Conservation (phyloP, 2,888 invertebrate species). For the Odontocolon sp. region DNA sequence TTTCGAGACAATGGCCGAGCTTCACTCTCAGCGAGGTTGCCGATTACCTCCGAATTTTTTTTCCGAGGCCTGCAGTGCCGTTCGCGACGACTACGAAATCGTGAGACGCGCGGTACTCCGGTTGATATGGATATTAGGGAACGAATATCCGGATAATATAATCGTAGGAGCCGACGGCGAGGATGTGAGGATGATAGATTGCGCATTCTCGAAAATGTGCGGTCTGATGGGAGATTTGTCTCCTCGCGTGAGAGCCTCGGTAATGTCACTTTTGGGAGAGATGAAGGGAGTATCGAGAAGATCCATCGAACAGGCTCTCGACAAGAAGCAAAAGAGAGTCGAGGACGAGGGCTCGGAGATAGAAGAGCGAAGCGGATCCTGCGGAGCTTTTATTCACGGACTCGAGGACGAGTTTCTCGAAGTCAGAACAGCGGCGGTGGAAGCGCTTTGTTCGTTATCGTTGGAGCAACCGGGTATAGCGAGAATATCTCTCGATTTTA, state of each 20-base stretch:
- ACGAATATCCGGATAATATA: conserved; percentile 92
- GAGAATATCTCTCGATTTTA: conserved; percentile 93
- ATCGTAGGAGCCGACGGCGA: conserved; percentile 89
- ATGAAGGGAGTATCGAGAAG: conserved; percentile 93
- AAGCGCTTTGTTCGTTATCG: conserved; percentile 95
- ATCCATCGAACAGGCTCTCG: conserved; percentile 97
- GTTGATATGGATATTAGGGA: conserved; percentile 92
- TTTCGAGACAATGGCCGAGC: conserved; percentile 91
- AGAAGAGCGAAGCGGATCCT: conserved; percentile 90
- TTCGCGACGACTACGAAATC: conserved; percentile 96
- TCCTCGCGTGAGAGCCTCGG: conserved; percentile 92
- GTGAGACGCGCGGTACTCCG: conserved; percentile 93
- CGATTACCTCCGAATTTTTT: conserved; percentile 87
- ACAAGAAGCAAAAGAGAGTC: conserved; percentile 89
- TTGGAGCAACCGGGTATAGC: conserved; percentile 93
- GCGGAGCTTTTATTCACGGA: conserved; percentile 99
- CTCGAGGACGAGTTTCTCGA: conserved; percentile 98
- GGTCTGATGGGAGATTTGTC: conserved; percentile 96
- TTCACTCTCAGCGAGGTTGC: conserved; percentile 90
- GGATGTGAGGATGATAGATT: conserved; percentile 94
- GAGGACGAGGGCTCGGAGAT: conserved; percentile 77
- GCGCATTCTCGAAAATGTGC: conserved; percentile 97
- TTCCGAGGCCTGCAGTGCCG: conserved; percentile 87
- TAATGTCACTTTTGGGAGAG: conserved; percentile 92
- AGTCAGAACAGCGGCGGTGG: conserved; percentile 94